Conservation (phyloP, 2,888 invertebrate genomes). For the Carterocephalus palaemon region DNA sequence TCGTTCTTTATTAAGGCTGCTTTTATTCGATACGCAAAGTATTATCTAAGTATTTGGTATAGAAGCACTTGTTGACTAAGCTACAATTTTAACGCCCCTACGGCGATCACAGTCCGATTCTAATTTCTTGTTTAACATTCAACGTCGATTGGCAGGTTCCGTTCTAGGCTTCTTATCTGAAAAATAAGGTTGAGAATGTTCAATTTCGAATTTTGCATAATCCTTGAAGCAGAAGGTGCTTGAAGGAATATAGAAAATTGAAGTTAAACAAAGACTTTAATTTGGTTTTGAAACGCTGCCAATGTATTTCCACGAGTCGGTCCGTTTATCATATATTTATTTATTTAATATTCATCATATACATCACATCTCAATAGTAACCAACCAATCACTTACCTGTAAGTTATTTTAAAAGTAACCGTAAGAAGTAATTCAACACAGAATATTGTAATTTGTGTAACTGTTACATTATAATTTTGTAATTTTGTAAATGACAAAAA, state of each 20-base stretch:
- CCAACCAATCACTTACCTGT: too few relatives aligned
- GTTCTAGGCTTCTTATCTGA: conserved; percentile 28
- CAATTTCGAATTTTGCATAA: conserved; percentile 15
- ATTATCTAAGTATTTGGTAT: conserved; percentile 58
- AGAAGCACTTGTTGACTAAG: conserved; percentile 58
- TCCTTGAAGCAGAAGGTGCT: conserved; percentile 14
- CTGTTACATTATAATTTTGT: too few relatives aligned
- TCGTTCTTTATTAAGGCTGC: conserved; percentile 65
- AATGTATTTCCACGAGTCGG: conserved; percentile 18
- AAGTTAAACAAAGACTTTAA: conserved; percentile 11
- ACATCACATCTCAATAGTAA: too few relatives aligned
- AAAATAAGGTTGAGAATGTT: conserved; percentile 22
- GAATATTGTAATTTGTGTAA: too few relatives aligned
- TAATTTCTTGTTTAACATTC: conserved; percentile 30
- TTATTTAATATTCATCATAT: conserved; percentile 1
- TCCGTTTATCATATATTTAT: neutral
- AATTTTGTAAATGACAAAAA: too few relatives aligned
- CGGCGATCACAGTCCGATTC: conserved; percentile 64
- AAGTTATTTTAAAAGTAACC: too few relatives aligned
- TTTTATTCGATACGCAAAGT: conserved; percentile 45
- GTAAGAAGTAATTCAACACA: too few relatives aligned
- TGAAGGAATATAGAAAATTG: conserved; percentile 21
- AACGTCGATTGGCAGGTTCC: conserved; percentile 34
- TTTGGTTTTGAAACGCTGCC: conserved; percentile 9
- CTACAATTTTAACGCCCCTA: conserved; percentile 61